These are phyloP conservation scores for Halyomorpha halys DNA, from an alignment of 1,140 invertebrate genomes.

Conservation along the genomic window DNA sequence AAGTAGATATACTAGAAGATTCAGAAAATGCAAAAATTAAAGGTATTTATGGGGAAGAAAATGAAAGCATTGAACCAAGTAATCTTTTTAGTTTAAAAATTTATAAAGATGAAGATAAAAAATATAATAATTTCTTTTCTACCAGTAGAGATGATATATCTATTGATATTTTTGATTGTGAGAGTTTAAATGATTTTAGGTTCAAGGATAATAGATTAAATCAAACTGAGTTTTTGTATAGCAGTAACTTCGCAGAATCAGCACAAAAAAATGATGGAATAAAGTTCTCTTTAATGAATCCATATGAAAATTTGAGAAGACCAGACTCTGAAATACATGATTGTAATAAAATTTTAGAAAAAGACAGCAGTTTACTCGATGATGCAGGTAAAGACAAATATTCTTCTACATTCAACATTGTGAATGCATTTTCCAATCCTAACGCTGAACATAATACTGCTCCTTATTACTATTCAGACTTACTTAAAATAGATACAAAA, in stretches of 20 bases:
- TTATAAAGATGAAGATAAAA: conserved; percentile 1
- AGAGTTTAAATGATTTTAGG: not conserved
- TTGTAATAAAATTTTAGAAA: too few relatives aligned
- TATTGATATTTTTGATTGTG: not conserved
- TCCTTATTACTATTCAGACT: conserved; percentile 79
- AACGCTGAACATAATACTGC: conserved; percentile 36
- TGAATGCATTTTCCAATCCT: conserved; percentile 1
- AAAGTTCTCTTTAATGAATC: not conserved
- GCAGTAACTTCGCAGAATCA: not conserved
- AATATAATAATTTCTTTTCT: conserved; percentile 1
- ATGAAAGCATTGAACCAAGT: not conserved
- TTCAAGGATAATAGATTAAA: not conserved
- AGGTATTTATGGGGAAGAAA: not conserved
- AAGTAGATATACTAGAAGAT: not conserved
- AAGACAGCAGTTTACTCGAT: conserved; percentile 34
- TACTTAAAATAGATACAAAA: conserved; percentile 36
- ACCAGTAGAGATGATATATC: conserved; percentile 6
- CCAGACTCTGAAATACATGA: too few relatives aligned
- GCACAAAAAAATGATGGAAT: not conserved
- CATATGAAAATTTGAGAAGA: not conserved
- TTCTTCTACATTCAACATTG: not conserved
- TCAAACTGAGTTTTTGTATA: not conserved
- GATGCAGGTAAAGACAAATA: not conserved
- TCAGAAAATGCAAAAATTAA: not conserved
- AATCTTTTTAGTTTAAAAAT: not conserved